Conservation (phyloP, 2,113 vertebrate genomes). For the Nicator chloris region DNA sequence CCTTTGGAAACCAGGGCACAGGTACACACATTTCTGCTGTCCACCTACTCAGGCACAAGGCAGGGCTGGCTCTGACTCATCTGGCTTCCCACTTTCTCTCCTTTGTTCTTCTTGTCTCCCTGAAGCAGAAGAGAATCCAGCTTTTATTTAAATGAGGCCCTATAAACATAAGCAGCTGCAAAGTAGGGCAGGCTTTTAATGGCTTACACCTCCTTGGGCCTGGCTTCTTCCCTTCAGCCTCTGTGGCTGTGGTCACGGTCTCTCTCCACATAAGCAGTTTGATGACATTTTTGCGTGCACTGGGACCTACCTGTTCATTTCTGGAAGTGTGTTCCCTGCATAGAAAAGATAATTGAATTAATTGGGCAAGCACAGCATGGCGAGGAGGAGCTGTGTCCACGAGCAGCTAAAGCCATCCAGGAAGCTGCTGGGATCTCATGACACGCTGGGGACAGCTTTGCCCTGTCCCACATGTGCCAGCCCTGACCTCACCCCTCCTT, state of each 20-base stretch:
- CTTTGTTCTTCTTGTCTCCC: background rate
- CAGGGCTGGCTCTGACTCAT: background rate
- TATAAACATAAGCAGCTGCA: background rate
- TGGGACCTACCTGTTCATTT: background rate
- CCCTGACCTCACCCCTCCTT: background rate
- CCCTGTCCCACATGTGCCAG: background rate
- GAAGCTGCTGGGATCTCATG: background rate
- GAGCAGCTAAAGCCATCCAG: background rate
- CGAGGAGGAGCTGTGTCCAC: fast-evolving
- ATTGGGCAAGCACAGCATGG: background rate
- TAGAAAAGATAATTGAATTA: background rate
- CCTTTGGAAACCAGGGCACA: background rate
- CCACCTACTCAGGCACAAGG: background rate
- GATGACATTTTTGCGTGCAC: background rate
- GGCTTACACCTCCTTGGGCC: background rate
- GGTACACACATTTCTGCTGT: background rate
- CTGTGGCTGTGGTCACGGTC: background rate
- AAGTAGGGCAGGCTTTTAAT: background rate
- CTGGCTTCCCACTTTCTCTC: background rate
- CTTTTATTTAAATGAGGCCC: background rate
- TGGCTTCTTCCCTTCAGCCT: background rate
- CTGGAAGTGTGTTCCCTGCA: background rate
- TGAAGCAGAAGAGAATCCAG: background rate
- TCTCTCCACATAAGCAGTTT: background rate
- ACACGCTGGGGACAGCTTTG: background rate